Base-by-base conservation (phyloP, 2,797 vertebrate species). In the Rhinogobio ventralis region DNA sequence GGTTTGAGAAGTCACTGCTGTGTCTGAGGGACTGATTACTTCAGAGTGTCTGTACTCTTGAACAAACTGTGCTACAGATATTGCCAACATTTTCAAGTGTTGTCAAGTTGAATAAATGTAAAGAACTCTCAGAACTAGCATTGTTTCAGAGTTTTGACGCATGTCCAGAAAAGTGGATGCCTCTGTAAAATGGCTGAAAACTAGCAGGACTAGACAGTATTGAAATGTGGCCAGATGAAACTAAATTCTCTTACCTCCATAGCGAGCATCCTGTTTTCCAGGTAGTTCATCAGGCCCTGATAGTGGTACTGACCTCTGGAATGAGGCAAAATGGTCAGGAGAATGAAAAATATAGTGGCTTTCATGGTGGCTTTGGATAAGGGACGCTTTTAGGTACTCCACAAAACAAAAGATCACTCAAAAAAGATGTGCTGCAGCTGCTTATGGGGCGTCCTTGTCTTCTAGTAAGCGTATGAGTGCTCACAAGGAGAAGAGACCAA, bases 261-360 rank as follows among this genome's bases (percentile, higher is more conserved):
- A 23, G 96, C 95, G 75, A 94, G 91, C 88, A 99, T 93, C 81
- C 98, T 95, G 88, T 96, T 96, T 92, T 99, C 98, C 93, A 99
- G 95, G 90, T 99, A 99, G 90, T 98, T 97, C 96, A 99, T 95
- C 86, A 98, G 94, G 23, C 96, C 95, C 91, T 97, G 96, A 94
- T 98, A 97, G 94, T 97, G 95, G 91, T 97, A 94, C 94, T 97
- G 95, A 78, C 93, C 91, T 86, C 86, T 81, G 23, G 92, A 90
- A 84, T 94, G 88, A 88, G 95, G 91, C 85, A 96, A 93, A 76
- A 93, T 83, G 64, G 93, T 88, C 81, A 97, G 89, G 66, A 97
- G 89, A 84, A 95, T 88, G 71, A 92, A 71, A 72, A 91, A 25
- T 87, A 91, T 89, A 85, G 94, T 94, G 94, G 81, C 90, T 92